Conservation (phyloP, 2,888 invertebrate species). For the Phyllotreta cruciferae region DNA sequence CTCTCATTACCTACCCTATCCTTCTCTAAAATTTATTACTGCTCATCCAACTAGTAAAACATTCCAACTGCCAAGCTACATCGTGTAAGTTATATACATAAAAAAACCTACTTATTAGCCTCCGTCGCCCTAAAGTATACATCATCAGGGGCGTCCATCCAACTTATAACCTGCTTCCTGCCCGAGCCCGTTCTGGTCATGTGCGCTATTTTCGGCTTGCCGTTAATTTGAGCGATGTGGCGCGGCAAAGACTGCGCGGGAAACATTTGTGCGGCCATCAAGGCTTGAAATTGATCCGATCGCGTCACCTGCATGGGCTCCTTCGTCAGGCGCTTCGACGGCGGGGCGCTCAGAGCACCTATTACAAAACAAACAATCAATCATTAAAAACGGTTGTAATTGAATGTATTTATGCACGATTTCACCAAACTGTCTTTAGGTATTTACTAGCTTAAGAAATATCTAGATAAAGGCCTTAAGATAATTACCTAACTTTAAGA, state of each 20-base stretch:
- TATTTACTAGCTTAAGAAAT: no score
- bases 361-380: slow-evolving; percentile 8
- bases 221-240: slow-evolving; percentile 78
- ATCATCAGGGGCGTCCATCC: slow-evolving; percentile 98
- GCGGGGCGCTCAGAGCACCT: slow-evolving; percentile 59
- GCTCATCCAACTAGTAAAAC: no score
- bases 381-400: neutral
- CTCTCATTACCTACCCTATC: no score
- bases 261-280: slow-evolving; percentile 66
- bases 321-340: slow-evolving; percentile 84
- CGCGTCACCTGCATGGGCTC: slow-evolving; percentile 75
- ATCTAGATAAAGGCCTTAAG: no score
- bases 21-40: no score
- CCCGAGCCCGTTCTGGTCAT: slow-evolving; percentile 78
- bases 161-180: slow-evolving; percentile 92
- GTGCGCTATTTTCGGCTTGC: slow-evolving; percentile 81
- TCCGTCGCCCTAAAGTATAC: slow-evolving; percentile 94
- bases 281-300: slow-evolving; percentile 73
- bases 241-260: slow-evolving; percentile 68
- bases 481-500: no score
- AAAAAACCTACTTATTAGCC: slow-evolving; percentile 80
- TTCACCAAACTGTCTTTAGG: no score
- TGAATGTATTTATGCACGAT: neutral
- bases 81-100: no score
- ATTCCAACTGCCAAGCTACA: no score